phyloP scores from a whole-genome alignment of 2,113 vertebrate species.

The Gavialis gangeticus region DNA sequence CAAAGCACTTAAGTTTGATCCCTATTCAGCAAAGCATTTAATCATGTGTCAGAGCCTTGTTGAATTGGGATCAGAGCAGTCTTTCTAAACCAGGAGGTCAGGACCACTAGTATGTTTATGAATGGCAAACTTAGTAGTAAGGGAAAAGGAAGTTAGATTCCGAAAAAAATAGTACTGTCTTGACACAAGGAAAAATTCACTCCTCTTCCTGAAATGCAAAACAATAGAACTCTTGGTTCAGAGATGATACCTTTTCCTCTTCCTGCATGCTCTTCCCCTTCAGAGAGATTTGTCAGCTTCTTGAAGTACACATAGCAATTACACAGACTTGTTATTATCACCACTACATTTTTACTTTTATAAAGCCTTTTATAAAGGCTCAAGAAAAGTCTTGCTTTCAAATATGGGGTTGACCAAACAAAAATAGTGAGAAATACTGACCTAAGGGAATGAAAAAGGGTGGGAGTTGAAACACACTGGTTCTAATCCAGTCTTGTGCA shows the following conservation, averaged over 20 bases:
- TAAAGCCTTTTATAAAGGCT: neutral
- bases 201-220: neutral
- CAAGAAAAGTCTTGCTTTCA: neutral
- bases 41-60: neutral
- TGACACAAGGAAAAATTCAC: neutral
- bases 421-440: neutral
- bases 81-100: neutral
- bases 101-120: neutral
- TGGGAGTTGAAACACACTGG: neutral
- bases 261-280: neutral
- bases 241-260: neutral
- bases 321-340: neutral
- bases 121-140: neutral
- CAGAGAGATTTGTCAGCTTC: neutral
- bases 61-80: neutral
- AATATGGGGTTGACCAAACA: neutral
- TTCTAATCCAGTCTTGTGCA: neutral
- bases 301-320: neutral
- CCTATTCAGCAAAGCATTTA: conserved; percentile 13
- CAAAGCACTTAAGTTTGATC: neutral
- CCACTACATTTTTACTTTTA: neutral
- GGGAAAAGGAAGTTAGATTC: neutral
- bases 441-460: neutral
- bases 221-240: no score
- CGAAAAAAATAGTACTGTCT: neutral